These are phyloP conservation scores for Capreolus pygargus DNA, from an alignment of 2,113 vertebrate species.

Conservation along the genomic window DNA sequence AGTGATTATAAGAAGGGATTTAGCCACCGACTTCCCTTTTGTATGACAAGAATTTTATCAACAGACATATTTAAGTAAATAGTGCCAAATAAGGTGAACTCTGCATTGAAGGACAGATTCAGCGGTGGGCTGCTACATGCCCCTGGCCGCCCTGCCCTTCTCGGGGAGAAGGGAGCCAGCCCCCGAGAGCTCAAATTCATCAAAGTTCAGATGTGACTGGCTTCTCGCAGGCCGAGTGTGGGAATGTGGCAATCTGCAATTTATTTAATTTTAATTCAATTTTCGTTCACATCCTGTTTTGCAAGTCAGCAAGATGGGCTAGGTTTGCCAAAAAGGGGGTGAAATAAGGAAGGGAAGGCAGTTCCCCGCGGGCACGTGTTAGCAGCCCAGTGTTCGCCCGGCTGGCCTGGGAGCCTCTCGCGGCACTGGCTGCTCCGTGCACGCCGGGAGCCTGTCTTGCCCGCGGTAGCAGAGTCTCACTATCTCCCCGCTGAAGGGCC, in stretches of 20 bases:
- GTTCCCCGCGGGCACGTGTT: constrained; percentile 41
- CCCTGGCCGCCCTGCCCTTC: constrained; percentile 63
- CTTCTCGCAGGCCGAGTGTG: constrained; percentile 72
- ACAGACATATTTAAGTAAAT: constrained; percentile 76
- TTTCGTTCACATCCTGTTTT: constrained; percentile 80
- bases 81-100: constrained; percentile 78
- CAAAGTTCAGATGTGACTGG: constrained; percentile 76
- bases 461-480: constrained; percentile 79
- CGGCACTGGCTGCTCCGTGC: neutral
- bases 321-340: constrained; percentile 76
- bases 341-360: neutral
- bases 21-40: constrained; percentile 74
- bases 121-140: constrained; percentile 57
- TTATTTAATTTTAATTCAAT: constrained; percentile 84
- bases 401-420: constrained; percentile 69
- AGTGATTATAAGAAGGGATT: constrained; percentile 78
- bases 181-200: constrained; percentile 61
- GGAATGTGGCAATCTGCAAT: constrained; percentile 78
- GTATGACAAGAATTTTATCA: constrained; percentile 77
- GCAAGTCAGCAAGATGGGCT: constrained; percentile 79
- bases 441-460: constrained; percentile 72
- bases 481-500: constrained; percentile 86
- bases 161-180: constrained; percentile 55
- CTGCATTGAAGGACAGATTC: constrained; percentile 72
- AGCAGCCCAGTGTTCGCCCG: constrained; percentile 64